Base-by-base conservation (phyloP, 2,888 invertebrate genomes). In the Melangyna quadrimaculata region DNA sequence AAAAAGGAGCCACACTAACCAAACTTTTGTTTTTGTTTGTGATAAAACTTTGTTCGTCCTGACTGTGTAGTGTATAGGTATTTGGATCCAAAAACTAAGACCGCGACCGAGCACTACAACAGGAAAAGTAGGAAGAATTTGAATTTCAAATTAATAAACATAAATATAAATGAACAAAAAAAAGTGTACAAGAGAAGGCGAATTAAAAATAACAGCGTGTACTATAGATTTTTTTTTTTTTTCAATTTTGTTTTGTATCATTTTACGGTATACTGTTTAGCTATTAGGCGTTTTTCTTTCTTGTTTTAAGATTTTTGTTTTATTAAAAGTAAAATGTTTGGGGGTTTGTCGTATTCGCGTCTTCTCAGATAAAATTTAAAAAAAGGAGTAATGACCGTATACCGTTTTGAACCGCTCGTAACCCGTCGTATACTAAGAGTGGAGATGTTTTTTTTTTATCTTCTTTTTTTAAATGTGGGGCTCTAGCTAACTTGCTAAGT, bases 141-240 rank as follows among this genome's bases (percentile, higher is more conserved):
- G 12, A 51, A 24, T 51, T 51, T 27, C 8, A 27, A 51, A 8
- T 40, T 75, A 9, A 19, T 37, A 51, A 70, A 48, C 40, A 65
- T 27, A 40, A n/a, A 22, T 1, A 22, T 14, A 7, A 51, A 10
- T 9, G 4, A 19, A 19, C 2, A 19, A 22, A 3, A 7, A 1
- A 48, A 22, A 27, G 0, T 27, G 27, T 27, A 14, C 2, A 24
- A 55, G 45, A 53, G 45, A 40, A 65, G 29, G 22, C 40, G 14
- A 63, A 80, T 61, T 75, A 74, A 75, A 80, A 74, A 75, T 80
- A 80, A 63, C 63, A 53, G 19, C 51, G 73, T 73, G 73, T 79
- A 40, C 35, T 32, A 3, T 7, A n/a, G n/a, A n/a, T n/a, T 14
- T n/a, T 35, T 63, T 35, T 40, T 27, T 57, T 53, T 48, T 12